These are phyloP conservation scores for Mesochorus sp. DNA, from an alignment of 2,888 invertebrate genomes.

Conservation along the genomic window DNA sequence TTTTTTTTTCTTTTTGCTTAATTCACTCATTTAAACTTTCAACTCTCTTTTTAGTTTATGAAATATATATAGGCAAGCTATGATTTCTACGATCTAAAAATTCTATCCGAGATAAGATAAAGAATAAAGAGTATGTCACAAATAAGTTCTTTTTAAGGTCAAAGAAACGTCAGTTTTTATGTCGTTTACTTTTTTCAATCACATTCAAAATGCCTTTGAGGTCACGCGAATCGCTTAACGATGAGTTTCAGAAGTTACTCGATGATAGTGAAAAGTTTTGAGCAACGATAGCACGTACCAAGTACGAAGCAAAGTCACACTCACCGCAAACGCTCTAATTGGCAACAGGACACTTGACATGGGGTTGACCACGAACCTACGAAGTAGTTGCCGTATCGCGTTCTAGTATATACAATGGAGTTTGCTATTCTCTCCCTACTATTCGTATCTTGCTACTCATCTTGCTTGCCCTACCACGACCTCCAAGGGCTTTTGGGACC, in stretches of 20 bases:
- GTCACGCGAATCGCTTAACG: not conserved
- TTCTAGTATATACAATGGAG: not conserved
- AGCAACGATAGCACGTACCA: not conserved
- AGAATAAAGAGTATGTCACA: not conserved
- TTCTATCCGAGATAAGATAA: slow-evolving; percentile 5
- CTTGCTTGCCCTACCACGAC: not conserved
- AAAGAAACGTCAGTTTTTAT: not conserved
- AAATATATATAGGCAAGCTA: not conserved
- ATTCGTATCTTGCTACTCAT: slow-evolving; percentile 16
- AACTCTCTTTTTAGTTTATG: not conserved
- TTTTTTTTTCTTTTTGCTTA: not conserved
- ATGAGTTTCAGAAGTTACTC: not conserved
- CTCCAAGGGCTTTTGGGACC: slow-evolving; percentile 65
- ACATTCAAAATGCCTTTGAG: too few species aligned
- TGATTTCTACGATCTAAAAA: slow-evolving; percentile 26
- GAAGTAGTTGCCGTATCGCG: slow-evolving; percentile 1
- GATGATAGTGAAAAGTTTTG: not conserved
- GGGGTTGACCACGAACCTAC: slow-evolving; percentile 29
- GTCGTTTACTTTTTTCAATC: too few species aligned
- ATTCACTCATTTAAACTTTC: not conserved
- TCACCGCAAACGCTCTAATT: slow-evolving; percentile 35
- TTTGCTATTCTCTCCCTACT: not conserved
- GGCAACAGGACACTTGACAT: slow-evolving; percentile 43
- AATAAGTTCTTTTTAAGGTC: not conserved
- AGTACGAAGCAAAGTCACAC: slow-evolving; percentile 15